Conservation (phyloP, 2,888 invertebrate genomes). For the Onthophagus sagittarius region DNA sequence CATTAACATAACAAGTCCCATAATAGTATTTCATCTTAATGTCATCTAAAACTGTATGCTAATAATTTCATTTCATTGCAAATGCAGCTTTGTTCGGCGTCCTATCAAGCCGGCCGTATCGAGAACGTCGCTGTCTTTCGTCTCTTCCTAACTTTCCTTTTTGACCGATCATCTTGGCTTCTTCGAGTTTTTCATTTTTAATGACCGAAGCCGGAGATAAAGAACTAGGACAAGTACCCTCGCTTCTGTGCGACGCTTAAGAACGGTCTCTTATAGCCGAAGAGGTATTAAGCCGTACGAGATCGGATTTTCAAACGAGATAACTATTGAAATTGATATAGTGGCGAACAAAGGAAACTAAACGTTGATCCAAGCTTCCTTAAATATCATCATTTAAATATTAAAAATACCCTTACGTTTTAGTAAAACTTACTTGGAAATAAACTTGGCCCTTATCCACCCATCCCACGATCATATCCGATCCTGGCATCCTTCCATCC, state of each 20-base stretch:
- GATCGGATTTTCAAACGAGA: background rate
- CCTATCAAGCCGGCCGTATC: background rate
- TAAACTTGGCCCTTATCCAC: conserved; percentile 77
- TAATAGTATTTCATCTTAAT: conserved; percentile 49
- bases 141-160: background rate
- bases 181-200: conserved; percentile 7
- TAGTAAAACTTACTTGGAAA: conserved; percentile 65
- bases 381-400: background rate
- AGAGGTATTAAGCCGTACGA: background rate
- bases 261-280: background rate
- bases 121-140: background rate
- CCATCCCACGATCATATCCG: conserved; percentile 89
- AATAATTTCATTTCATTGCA: conserved; percentile 47
- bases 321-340: background rate
- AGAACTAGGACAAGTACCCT: background rate
- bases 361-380: no score
- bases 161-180: background rate
- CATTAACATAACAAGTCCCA: conserved; percentile 50
- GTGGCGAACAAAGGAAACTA: background rate
- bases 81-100: conserved; percentile 45
- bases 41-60: conserved; percentile 50
- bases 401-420: background rate
- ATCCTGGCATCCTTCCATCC: conserved; percentile 73
- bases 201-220: conserved; percentile 4
- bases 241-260: background rate